phyloP scores from a whole-genome alignment of 2,113 vertebrate species.

The Dasyprocta punctata region DNA sequence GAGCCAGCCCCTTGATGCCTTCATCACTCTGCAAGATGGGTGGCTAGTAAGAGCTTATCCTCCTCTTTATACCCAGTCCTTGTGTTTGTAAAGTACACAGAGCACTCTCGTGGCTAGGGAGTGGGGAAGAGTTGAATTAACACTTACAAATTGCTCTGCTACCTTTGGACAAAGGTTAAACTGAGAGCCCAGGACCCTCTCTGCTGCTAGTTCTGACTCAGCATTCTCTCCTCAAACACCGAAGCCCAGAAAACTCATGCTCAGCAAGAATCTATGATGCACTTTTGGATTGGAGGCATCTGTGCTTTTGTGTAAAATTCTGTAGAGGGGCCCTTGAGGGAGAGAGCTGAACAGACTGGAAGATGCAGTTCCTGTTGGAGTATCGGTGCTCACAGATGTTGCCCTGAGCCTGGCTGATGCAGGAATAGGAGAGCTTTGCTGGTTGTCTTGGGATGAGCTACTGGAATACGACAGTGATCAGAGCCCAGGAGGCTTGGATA shows the following conservation, averaged over 20 bases:
- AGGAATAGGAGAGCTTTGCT: not conserved
- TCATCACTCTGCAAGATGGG: not conserved
- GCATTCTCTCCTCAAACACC: not conserved
- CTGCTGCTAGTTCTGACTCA: slow-evolving; percentile 15
- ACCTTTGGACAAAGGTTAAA: not conserved
- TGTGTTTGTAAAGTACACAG: not conserved
- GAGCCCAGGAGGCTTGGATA: not conserved
- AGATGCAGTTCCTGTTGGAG: not conserved
- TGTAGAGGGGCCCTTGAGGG: slow-evolving; percentile 22
- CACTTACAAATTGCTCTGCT: slow-evolving; percentile 11
- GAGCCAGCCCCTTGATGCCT: not conserved
- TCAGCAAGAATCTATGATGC: slow-evolving; percentile 46
- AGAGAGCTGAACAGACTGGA: not conserved
- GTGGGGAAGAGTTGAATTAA: slow-evolving; percentile 15
- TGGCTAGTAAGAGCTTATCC: not conserved
- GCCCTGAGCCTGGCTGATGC: not conserved
- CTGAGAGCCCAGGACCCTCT: not conserved
- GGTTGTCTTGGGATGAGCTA: not conserved
- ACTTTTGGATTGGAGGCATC: slow-evolving; percentile 24
- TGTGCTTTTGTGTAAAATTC: slow-evolving; percentile 67
- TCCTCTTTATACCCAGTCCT: not conserved
- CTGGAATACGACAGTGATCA: too few relatives aligned
- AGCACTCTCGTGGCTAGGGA: not conserved
- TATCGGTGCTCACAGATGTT: not conserved
- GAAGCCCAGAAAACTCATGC: not conserved